Base-by-base conservation (phyloP, 2,888 invertebrate genomes). In the Stegana nigrithorax region DNA sequence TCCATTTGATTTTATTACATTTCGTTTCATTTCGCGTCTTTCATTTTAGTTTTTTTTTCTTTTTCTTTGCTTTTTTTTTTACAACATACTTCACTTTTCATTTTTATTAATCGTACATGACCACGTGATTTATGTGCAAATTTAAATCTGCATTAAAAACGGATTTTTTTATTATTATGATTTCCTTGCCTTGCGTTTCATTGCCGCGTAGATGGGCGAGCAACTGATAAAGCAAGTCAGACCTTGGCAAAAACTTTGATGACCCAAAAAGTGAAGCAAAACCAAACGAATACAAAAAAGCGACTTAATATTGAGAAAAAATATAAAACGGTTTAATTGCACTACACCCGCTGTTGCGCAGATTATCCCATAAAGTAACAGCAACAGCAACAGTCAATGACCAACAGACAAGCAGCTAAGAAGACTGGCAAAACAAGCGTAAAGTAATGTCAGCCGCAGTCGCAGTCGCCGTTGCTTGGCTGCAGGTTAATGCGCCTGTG, bases 91-190 rank as follows among this genome's bases (percentile, higher is more conserved):
- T n/a, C n/a, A n/a, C n/a, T n/a, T n/a, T n/a, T n/a, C n/a, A n/a
- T 59, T 26, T 51, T 77, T 80, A 77, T 77, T 78, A 77, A 77
- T 77, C 76, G 76, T 70, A 75, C 80, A 77, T 77, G 76, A 71
- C 78, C 76, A 67, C 56, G 73, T 80, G 80, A 80, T 77, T 77
- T 77, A 77, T 80, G 78, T 65, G 68, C 65, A 63, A 68, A 64
- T 67, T 78, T 75, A 68, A 75, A 32, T 66, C 67, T 68, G 70
- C 70, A 77, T 68, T 76, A 76, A 76, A 78, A 79, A 68, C 68
- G 70, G n/a, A n/a, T n/a, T n/a, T 73, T 76, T 76, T 76, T 79
- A 77, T 77, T 75, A 73, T 75, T 77, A 75, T 70, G 67, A 72
- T 73, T 73, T 72, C 60, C 45, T n/a, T n/a, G n/a, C n/a, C n/a